Conservation (phyloP, 2,888 invertebrate genomes). For the Electrophaes corylata region DNA sequence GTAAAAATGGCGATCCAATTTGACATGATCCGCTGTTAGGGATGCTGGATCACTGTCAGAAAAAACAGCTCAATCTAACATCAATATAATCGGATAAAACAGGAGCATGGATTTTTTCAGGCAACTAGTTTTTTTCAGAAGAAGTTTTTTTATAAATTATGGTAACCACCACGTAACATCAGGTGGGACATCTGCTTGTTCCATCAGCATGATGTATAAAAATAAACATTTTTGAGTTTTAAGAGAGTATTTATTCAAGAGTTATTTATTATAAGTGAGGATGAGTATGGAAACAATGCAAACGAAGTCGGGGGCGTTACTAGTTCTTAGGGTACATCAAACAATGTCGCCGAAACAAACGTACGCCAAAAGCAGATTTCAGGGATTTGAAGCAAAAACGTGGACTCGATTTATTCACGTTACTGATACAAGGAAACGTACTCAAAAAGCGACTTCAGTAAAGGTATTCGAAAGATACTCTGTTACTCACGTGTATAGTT, state of each 20-base stretch:
- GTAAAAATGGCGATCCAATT: conserved; percentile 45
- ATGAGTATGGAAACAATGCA: too few relatives aligned
- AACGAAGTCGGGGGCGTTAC: not conserved
- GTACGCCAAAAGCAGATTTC: conserved; percentile 28
- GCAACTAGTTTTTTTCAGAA: too few relatives aligned
- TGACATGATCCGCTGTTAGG: conserved; percentile 32
- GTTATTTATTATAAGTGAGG: too few relatives aligned
- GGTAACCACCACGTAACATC: too few relatives aligned
- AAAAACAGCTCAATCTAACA: not conserved
- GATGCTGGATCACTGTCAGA: not conserved
- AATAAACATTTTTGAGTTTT: too few relatives aligned
- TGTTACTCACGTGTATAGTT: not conserved
- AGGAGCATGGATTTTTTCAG: too few relatives aligned
- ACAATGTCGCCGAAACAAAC: conserved; percentile 23
- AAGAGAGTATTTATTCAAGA: too few relatives aligned
- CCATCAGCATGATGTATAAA: too few relatives aligned
- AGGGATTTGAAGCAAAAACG: conserved; percentile 34
- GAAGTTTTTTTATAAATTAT: too few relatives aligned
- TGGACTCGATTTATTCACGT: conserved; percentile 53
- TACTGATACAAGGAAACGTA: conserved; percentile 56
- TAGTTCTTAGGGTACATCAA: conserved; percentile 13
- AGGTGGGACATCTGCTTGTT: too few relatives aligned
- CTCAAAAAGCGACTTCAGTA: conserved; percentile 40
- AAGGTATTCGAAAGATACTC: not conserved
- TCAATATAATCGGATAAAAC: not conserved